Percentiles rank a stretch among this genome's conserved stretches.
These are phyloP conservation scores for Drosophila bipectinata DNA, from an alignment of 1,140 invertebrate species.

Conservation along the genomic window DNA sequence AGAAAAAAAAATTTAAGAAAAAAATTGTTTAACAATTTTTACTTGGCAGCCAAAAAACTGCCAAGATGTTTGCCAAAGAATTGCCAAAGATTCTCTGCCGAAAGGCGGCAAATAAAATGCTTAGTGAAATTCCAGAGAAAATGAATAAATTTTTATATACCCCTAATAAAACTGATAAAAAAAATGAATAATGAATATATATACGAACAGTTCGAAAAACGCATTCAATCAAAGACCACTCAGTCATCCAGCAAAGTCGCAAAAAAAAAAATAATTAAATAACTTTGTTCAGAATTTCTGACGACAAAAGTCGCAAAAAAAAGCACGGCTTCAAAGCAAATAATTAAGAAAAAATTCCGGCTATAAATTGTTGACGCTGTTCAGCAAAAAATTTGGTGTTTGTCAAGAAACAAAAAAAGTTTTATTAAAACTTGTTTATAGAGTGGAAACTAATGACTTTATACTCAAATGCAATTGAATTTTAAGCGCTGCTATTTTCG, in stretches of 20 bases:
- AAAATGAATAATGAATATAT: slow-evolving; percentile 2
- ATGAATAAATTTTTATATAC: slow-evolving; percentile 28
- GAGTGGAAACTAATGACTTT: slow-evolving; percentile 30
- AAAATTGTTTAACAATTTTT: slow-evolving; percentile 42
- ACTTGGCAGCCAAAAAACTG: slow-evolving; percentile 44
- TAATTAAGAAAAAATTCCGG: slow-evolving; percentile 36
- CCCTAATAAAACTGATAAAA: slow-evolving; percentile 18
- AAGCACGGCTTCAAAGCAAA: slow-evolving; percentile 9
- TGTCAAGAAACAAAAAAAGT: slow-evolving; percentile 9
- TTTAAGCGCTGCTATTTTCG: neutral
- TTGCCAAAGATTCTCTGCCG: slow-evolving; percentile 21
- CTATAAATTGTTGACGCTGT: slow-evolving; percentile 17
- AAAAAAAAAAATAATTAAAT: slow-evolving; percentile 35
- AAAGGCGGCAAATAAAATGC: slow-evolving; percentile 7
- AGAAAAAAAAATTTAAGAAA: slow-evolving; percentile 22
- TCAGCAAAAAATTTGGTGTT: slow-evolving; percentile 2
- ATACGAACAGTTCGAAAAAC: slow-evolving; percentile 16
- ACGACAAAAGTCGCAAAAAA: slow-evolving; percentile 1
- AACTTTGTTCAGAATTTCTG: slow-evolving; percentile 27
- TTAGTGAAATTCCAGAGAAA: slow-evolving; percentile 39
- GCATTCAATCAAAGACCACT: slow-evolving; percentile 37
- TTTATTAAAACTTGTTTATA: slow-evolving; percentile 30
- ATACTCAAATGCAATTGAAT: neutral
- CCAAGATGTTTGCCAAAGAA: slow-evolving; percentile 49
- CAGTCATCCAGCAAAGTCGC: neutral